Evolutionary conservation across 2,113 vertebrate genomes (phyloP), one percentile per base, ranked within the genome.

Genomic region (Oostethus manadensis): DNA sequence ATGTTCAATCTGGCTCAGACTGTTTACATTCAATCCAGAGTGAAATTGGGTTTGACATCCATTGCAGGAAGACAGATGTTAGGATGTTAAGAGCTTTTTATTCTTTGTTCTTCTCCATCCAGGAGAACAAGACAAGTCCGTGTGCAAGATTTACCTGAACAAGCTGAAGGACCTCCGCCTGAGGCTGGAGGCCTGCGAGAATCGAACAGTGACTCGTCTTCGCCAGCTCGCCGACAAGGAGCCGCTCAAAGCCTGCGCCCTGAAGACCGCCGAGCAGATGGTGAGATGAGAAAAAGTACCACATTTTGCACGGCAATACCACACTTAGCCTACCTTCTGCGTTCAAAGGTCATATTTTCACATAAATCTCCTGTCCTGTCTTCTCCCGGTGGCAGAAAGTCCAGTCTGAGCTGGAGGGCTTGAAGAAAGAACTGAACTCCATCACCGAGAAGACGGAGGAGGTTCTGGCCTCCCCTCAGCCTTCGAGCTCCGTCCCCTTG

Each of bases 111-210:
- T 42, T 7, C 43, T 35, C 55, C 48, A 1, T 68, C 35, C 84
- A 98, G 95, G 93, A 0, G 96, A 95, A 42, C 92, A 96, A 63
- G 94, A 98, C 0, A 94, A 97, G 85, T 89, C 92, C 0, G 73
- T 92, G 44, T 97, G 95, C 48, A 90, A 79, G 79, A 93, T 68
- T 38, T 94, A 90, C 83, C 91, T 98, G 84, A 93, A 89, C 0
- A 91, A 93, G 80, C 91, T 98, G 79, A 93, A 91, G 69, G 93
- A 97, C 77, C 90, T 98, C 22, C 91, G 93, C 0, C 87, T 98
- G 83, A 92, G 86, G 80, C 89, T 99, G 67, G 95, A 99, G 54
- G 78, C 83, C 58, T 98, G 93, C 0, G 95, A 98, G 86, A 87
- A 76, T 0, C 89, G 93, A 22, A 98, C 92, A 0, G 84, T 94